phyloP scores from a whole-genome alignment of 1,140 invertebrate genomes.

The Drosophila kohkoa region DNA sequence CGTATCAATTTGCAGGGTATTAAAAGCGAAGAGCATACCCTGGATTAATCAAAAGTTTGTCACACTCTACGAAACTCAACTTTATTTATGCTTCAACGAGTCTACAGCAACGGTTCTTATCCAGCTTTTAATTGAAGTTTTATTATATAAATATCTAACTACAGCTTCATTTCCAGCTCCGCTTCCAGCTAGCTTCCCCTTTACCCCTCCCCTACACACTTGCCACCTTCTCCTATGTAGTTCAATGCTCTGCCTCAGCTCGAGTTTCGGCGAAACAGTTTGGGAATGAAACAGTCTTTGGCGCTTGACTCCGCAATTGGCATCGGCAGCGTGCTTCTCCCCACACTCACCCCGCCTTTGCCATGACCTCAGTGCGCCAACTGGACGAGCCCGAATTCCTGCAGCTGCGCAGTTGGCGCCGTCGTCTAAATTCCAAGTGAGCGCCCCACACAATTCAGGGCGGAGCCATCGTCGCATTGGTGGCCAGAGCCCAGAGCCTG shows the following conservation, averaged over 20 bases:
- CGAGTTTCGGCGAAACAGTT: constrained; percentile 54
- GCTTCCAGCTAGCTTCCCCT: too few relatives aligned
- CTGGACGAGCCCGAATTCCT: constrained; percentile 68
- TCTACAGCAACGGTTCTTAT: not conserved
- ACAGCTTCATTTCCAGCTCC: not conserved
- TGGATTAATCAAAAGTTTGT: not conserved
- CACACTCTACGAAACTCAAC: constrained; percentile 4
- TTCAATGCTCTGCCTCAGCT: constrained; percentile 9
- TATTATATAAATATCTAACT: constrained; percentile 16
- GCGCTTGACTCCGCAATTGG: constrained; percentile 18
- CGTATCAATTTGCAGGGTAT: too few relatives aligned
- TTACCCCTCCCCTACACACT: not conserved
- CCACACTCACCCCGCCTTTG: constrained; percentile 16
- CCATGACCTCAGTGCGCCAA: constrained; percentile 53
- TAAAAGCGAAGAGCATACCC: not conserved
- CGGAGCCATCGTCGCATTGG: constrained; percentile 75
- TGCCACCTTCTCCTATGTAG: constrained; percentile 17
- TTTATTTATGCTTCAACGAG: not conserved
- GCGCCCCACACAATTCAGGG: constrained; percentile 66
- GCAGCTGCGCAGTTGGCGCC: constrained; percentile 72
- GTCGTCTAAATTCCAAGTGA: constrained; percentile 68
- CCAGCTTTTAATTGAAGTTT: constrained; percentile 4
- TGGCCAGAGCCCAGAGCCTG: constrained; percentile 49
- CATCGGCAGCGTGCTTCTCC: constrained; percentile 13
- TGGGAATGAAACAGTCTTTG: constrained; percentile 70